A percentile compares a stretch with the other conserved stretches of the same genome.
Conservation (phyloP, 1,140 invertebrate genomes). For the Ostrea denselamellosa region DNA sequence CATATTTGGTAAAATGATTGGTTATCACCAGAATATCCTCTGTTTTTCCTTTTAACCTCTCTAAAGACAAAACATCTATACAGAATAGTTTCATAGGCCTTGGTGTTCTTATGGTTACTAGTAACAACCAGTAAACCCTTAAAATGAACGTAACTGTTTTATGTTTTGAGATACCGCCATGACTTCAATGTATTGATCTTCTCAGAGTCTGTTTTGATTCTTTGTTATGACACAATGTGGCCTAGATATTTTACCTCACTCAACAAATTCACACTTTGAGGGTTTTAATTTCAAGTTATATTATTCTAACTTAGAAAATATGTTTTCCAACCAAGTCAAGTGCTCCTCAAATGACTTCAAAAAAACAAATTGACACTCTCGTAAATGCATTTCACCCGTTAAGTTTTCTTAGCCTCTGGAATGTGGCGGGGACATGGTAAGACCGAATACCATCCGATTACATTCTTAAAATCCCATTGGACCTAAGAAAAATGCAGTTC, state of each 20-base stretch:
- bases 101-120: not conserved
- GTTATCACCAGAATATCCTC: constrained; percentile 7
- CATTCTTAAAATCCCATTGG: constrained; percentile 37
- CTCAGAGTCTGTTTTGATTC: constrained; percentile 32
- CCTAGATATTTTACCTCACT: constrained; percentile 27
- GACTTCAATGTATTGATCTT: constrained; percentile 12
- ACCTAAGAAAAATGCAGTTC: constrained; percentile 1
- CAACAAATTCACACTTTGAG: constrained; percentile 53
- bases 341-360: constrained; percentile 55
- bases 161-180: constrained; percentile 38
- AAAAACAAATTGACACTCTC: constrained; percentile 40
- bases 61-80: not conserved
- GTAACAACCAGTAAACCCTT: constrained; percentile 41
- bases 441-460: constrained; percentile 36
- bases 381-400: constrained; percentile 41
- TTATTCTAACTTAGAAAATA: constrained; percentile 51
- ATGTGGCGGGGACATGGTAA: constrained; percentile 32
- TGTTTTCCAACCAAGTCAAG: constrained; percentile 46
- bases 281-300: constrained; percentile 52
- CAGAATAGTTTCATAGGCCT: not conserved
- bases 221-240: constrained; percentile 36
- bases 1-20: not conserved
- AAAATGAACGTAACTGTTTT: constrained; percentile 22
- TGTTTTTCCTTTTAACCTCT: not conserved
- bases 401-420: constrained; percentile 45